Percentiles rank a stretch among this genome's conserved stretches.
phyloP scores from a whole-genome alignment of 2,797 vertebrate genomes.

The Melopsittacus undulatus region DNA sequence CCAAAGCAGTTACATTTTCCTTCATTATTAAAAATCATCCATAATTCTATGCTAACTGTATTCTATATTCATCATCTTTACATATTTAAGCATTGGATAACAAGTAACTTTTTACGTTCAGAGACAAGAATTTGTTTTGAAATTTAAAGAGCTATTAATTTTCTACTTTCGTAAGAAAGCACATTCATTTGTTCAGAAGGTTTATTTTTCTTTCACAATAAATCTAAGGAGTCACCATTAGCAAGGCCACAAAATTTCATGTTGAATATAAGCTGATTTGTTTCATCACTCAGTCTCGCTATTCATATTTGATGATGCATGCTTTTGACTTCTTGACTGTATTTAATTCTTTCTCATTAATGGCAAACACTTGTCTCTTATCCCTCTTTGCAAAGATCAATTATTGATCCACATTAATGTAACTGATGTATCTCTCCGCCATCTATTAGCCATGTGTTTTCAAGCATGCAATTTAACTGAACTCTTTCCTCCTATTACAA shows the following conservation, averaged over 20 bases:
- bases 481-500: background rate
- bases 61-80: background rate
- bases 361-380: background rate
- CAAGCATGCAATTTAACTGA: conserved; percentile 36
- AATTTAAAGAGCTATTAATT: conserved; percentile 33
- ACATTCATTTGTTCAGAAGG: background rate
- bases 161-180: background rate
- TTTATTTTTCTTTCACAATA: background rate
- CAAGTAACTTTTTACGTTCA: background rate
- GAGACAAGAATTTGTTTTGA: background rate
- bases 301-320: conserved; percentile 9
- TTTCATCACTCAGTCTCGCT: background rate
- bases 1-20: background rate
- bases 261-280: background rate
- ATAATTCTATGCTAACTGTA: background rate
- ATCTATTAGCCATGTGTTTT: conserved; percentile 35
- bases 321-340: conserved; percentile 4
- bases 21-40: background rate
- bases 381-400: background rate
- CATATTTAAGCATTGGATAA: background rate
- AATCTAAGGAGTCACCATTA: background rate
- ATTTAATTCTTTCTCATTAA: conserved; percentile 40
- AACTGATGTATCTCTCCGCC: conserved; percentile 5
- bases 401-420: conserved; percentile 27
- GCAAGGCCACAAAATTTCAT: background rate